Conservation (phyloP, 1,140 invertebrate species). For the Palaemon carinicauda region DNA sequence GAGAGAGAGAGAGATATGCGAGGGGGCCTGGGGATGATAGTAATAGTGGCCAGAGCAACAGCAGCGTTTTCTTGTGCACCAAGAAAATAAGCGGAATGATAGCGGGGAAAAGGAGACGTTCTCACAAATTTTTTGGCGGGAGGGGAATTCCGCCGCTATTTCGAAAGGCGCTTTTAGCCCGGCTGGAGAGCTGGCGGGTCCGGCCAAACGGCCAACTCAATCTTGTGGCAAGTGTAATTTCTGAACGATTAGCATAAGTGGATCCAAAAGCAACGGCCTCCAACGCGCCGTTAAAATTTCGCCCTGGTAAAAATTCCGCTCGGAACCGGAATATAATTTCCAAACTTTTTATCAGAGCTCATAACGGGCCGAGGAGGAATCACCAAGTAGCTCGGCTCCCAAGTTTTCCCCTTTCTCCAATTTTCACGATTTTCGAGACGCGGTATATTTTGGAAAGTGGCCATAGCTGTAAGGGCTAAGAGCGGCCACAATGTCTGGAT, state of each 20-base stretch:
- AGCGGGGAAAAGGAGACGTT: constrained; percentile 49
- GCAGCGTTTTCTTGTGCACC: neutral
- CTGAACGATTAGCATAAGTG: constrained; percentile 47
- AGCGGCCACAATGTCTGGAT: neutral
- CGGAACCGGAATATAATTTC: constrained; percentile 40
- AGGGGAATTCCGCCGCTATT: constrained; percentile 18
- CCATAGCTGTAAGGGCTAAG: neutral
- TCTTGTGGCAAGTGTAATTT: constrained; percentile 46
- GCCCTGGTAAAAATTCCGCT: constrained; percentile 19
- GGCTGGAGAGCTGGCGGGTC: neutral
- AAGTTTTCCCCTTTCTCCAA: neutral
- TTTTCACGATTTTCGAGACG: constrained; percentile 15
- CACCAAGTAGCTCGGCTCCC: constrained; percentile 28
- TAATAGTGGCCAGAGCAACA: neutral
- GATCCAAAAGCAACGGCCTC: neutral
- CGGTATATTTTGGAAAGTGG: constrained; percentile 16
- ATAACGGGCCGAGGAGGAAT: constrained; percentile 44
- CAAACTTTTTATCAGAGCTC: constrained; percentile 54
- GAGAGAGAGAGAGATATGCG: neutral
- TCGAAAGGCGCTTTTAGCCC: neutral
- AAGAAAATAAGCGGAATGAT: constrained; percentile 47
- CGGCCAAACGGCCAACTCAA: neutral
- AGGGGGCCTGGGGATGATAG: neutral
- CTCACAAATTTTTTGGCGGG: constrained; percentile 29
- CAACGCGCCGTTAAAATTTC: constrained; percentile 14